Evolutionary conservation across 2,113 vertebrate species (phyloP).

Genomic region (Myotis brandtii): DNA sequence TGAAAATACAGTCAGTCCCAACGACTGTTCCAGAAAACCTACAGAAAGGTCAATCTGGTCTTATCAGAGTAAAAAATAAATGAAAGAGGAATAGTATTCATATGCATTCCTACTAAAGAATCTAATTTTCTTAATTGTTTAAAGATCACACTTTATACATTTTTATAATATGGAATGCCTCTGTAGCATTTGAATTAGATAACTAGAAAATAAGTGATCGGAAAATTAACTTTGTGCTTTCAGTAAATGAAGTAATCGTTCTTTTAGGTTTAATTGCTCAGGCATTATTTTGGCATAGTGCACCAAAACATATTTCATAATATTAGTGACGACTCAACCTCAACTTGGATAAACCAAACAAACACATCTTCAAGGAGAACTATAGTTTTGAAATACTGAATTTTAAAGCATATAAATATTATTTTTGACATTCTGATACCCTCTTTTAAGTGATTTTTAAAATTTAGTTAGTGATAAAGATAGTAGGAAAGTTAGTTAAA

Average conservation of each 20-base stretch:
- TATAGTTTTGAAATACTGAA: neutral
- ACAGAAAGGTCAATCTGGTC: neutral
- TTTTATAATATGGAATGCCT: neutral
- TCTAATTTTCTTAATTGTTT: constrained; percentile 33
- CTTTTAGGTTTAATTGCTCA: neutral
- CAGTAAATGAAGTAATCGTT: neutral
- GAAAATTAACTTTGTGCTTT: neutral
- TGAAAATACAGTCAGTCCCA: constrained; percentile 3
- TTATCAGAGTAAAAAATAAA: neutral
- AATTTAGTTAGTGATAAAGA: neutral
- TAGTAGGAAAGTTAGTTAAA: neutral
- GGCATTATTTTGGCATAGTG: neutral
- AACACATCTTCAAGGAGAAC: neutral
- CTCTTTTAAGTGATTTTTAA: neutral
- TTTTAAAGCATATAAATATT: neutral
- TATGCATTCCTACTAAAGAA: neutral
- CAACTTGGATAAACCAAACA: neutral
- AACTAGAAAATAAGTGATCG: neutral
- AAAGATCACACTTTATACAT: neutral
- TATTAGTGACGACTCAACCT: neutral
- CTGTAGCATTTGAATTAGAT: neutral
- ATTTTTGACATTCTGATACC: neutral
- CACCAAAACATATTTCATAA: neutral
- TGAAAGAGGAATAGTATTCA: neutral
- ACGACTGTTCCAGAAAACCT: neutral